Evolutionary conservation across 2,113 vertebrate species (phyloP).

Genomic region (Scomber scombrus): DNA sequence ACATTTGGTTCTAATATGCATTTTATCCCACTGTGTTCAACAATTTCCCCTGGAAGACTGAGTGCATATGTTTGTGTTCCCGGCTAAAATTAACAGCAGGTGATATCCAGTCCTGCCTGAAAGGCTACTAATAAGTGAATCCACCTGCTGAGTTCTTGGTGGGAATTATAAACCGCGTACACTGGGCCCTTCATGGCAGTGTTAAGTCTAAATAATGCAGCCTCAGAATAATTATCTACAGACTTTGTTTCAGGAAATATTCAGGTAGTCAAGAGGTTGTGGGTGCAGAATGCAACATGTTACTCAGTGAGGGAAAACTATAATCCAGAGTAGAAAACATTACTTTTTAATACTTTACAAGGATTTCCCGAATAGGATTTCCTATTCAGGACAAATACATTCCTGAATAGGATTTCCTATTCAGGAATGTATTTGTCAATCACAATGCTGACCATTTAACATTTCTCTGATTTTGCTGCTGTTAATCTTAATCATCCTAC

Average conservation of each 20-base stretch:
- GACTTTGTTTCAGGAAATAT: background rate
- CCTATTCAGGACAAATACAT: too few species aligned
- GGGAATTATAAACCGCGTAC: background rate
- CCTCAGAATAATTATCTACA: too few species aligned
- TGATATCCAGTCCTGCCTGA: background rate
- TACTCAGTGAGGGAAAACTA: background rate
- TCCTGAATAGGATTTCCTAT: too few species aligned
- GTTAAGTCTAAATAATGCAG: too few species aligned
- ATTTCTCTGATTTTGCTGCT: background rate
- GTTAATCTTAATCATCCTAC: background rate
- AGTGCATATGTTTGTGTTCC: background rate
- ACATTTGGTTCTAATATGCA: background rate
- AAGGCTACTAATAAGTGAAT: background rate
- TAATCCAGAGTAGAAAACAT: background rate
- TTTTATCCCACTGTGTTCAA: background rate
- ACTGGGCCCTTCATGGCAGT: too few species aligned
- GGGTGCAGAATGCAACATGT: background rate
- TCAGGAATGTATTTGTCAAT: background rate
- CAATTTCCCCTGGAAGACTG: background rate
- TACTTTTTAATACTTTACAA: background rate
- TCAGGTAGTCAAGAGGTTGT: background rate
- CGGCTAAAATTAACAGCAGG: constrained; percentile 9
- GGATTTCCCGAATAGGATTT: background rate
- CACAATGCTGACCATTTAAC: background rate
- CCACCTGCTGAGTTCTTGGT: constrained; percentile 9